A percentile compares a stretch with the other conserved stretches of the same genome.
Conservation (phyloP, 53 echinoderm and acorn worm genomes). For the Astropecten irregularis region DNA sequence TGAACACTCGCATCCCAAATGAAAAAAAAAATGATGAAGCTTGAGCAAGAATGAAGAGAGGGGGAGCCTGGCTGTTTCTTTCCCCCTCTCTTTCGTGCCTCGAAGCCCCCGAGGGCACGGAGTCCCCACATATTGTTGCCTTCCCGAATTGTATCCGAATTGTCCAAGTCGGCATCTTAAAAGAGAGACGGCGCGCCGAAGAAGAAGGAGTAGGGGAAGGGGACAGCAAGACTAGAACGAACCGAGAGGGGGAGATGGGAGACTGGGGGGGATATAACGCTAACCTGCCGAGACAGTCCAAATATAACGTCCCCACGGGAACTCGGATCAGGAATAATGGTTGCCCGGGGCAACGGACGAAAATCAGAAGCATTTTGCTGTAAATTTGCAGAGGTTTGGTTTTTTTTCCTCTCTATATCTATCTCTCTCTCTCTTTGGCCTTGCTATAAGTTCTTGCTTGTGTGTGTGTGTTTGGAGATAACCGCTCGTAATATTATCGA, state of each 20-base stretch:
- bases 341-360: conserved; percentile 28
- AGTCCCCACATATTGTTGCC: conserved; percentile 28
- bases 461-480: neutral
- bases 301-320: conserved; percentile 46
- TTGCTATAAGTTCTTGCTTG: no score
- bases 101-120: neutral
- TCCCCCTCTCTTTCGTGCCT: no score
- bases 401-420: neutral
- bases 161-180: conserved; percentile 38
- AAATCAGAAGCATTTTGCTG: conserved; percentile 49
- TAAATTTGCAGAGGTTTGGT: conserved; percentile 34
- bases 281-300: conserved; percentile 49
- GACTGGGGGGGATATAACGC: conserved; percentile 28
- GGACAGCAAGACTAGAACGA: no score
- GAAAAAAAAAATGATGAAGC: neutral
- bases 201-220: no score
- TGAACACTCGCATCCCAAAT: neutral
- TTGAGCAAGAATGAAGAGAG: no score
- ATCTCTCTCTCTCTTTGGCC: no score
- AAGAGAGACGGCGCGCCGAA: conserved; percentile 15
- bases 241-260: neutral
- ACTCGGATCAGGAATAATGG: conserved; percentile 38
- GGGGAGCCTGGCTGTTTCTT: no score
- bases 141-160: conserved; percentile 35
- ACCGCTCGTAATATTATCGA: conserved; percentile 24